A percentile compares a stretch with the other conserved stretches of the same genome.
These are phyloP conservation scores for Plusia festucae DNA, from an alignment of 2,888 invertebrate genomes.

Conservation along the genomic window DNA sequence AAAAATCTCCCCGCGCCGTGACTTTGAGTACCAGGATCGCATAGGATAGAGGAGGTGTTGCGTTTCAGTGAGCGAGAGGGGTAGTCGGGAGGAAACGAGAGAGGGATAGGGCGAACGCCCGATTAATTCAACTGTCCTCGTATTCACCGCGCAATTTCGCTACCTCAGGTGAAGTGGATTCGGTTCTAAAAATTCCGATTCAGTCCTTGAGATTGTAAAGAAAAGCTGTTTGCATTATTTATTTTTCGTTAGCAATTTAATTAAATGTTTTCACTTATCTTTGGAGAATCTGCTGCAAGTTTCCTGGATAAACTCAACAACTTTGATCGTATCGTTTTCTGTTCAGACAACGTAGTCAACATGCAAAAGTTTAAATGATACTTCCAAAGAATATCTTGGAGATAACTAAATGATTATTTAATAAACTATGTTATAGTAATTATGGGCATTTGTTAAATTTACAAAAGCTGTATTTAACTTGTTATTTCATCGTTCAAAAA, in stretches of 20 bases:
- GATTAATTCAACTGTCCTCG: constrained; percentile 40
- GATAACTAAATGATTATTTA: too few relatives aligned
- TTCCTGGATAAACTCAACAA: constrained; percentile 27
- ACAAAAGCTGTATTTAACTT: too few relatives aligned
- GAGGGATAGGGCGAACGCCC: constrained; percentile 42
- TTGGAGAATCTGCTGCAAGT: constrained; percentile 17
- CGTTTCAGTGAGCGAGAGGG: constrained; percentile 37
- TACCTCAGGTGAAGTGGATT: constrained; percentile 22
- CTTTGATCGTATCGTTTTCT: constrained; percentile 1
- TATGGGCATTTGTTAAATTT: neutral
- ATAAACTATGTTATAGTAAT: too few relatives aligned
- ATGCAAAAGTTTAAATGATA: neutral
- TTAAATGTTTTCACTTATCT: constrained; percentile 22
- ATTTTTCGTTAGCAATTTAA: constrained; percentile 36
- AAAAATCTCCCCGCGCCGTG: constrained; percentile 79
- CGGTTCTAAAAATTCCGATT: constrained; percentile 23
- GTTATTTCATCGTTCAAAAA: too few relatives aligned
- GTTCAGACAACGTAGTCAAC: constrained; percentile 5
- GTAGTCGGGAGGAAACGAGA: constrained; percentile 24
- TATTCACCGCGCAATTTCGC: constrained; percentile 36
- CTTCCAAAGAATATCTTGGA: neutral
- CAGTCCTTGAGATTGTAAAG: constrained; percentile 19
- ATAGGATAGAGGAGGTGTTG: constrained; percentile 46
- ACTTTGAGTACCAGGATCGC: constrained; percentile 70
- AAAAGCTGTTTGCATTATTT: constrained; percentile 22